Conservation (phyloP, 1,140 invertebrate genomes). For the Maniola jurtina region DNA sequence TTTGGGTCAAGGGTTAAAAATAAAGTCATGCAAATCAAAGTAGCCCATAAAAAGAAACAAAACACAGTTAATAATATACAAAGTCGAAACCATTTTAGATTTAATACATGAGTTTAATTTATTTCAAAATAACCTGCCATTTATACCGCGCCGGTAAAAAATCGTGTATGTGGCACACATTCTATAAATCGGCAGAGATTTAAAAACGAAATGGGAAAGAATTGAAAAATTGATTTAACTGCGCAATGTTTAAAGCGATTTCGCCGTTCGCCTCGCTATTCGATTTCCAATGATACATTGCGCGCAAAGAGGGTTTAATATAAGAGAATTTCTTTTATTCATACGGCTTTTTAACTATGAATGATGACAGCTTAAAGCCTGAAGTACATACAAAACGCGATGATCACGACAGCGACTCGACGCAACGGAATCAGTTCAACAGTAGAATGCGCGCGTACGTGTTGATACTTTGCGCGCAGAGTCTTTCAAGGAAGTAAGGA, state of each 20-base stretch:
- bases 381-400: too few relatives aligned
- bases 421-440: too few relatives aligned
- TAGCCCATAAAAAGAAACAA: too few relatives aligned
- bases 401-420: too few relatives aligned
- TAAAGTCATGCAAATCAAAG: too few relatives aligned
- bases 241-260: slow-evolving; percentile 37
- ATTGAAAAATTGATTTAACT: slow-evolving; percentile 39
- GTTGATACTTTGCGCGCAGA: too few relatives aligned
- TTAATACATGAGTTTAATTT: not conserved
- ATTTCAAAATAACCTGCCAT: not conserved
- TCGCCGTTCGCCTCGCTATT: slow-evolving; percentile 29
- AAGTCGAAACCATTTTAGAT: too few relatives aligned
- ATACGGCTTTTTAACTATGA: not conserved
- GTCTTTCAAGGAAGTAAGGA: too few relatives aligned
- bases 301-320: slow-evolving; percentile 32
- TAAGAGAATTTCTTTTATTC: slow-evolving; percentile 20
- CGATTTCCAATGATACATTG: slow-evolving; percentile 36
- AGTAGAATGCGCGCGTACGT: too few relatives aligned
- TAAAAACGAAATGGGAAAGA: slow-evolving; percentile 31
- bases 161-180: slow-evolving; percentile 8
- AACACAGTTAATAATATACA: too few relatives aligned
- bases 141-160: slow-evolving; percentile 2
- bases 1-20: too few relatives aligned
- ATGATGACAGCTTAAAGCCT: not conserved
- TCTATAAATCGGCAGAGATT: slow-evolving; percentile 32